Base-by-base conservation (phyloP, 2,113 vertebrate genomes). In the Lepidothrix coronata region DNA sequence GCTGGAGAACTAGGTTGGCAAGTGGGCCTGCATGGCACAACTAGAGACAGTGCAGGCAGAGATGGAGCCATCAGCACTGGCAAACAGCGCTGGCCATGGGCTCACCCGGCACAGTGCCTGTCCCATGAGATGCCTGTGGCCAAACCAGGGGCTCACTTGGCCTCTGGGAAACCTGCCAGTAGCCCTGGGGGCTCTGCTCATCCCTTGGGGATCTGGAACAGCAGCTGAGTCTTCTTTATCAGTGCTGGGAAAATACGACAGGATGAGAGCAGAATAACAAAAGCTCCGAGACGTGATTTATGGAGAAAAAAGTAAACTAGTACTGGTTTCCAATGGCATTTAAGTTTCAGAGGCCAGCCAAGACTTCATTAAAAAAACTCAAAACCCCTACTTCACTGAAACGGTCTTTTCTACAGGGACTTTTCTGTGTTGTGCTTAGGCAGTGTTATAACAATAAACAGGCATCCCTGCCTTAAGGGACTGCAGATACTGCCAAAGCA, bases 391-490 rank as follows among this genome's bases (percentile, higher is more conserved):
- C 54, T 73, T 77, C 49, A 80, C 75, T 87, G 43, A 93, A 95
- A 91, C 44, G 62, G 25, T 94, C 51, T 89, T 91, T 89, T 66
- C 96, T 86, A 37, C 66, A 82, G 78, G 70, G 85, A 90, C 17
- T 49, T 74, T 20, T 67, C 66, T 39, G 37, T 52, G 76, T 54
- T 96, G 90, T 88, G 72, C 65, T 96, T 87, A 91, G 87, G 63
- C 21, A 5, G 63, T 54, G 73, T 67, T 86, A 30, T 74, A 96
- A 96, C 92, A 93, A 94, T 91, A 97, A 95, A 95, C 93, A 96
- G 95, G 81, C 94, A 79, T 90, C 85, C 85, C 89, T 46, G 96
- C 91, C 92, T 82, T 51, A 33, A 92, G 92, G 79, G 77, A 78
- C 87, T 35, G 74, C 22, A 81, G 71, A 95, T 43, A 48, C 87